Base-by-base conservation (phyloP, 2,797 vertebrate species). In the Micrastur ruficollis region DNA sequence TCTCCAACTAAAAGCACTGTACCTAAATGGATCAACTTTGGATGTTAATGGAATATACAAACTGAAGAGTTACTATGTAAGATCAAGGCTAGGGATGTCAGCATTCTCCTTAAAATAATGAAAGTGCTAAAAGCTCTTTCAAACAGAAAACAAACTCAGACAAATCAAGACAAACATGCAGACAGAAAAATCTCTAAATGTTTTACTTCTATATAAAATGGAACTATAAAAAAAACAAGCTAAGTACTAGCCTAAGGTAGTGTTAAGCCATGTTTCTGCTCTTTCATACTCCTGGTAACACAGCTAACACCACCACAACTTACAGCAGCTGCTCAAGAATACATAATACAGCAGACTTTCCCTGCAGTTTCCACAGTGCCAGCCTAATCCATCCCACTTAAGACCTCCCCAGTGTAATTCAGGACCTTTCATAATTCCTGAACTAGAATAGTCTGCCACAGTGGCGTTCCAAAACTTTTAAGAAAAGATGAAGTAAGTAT, bases 131-230 rank as follows among this genome's bases (percentile, higher is more conserved):
- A 62, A 18, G 12, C 96, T 97, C 97, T 89, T 98, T 96, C 97
- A 98, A 98, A 98, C 96, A 98, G 95, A 98, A 98, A 98, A 98
- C 97, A 98, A 93, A 98, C 95, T 92, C 96, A 97, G 96, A 98
- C 11, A 67, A 80, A 49, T 32, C 29, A 84, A 62, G 61, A 42
- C 20, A 86, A 81, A 7, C 25, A 50, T 2, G 14, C 2, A 70
- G 49, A 67, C 11, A 61, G 52, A 80, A 95, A 56, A 74, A 44
- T 72, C 96, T 97, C 98, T 90, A 96, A 97, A 96, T 96, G 93
- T 98, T 97, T 98, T 98, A 97, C 97, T 97, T 94, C 96, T 98
- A 97, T 97, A 98, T 97, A 96, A 44, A 62, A 74, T 3, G 92
- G 95, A 98, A 98, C 96, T n/a, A 50, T 19, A 40, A 20, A 44